These are phyloP conservation scores for Stegostoma tigrinum DNA, from an alignment of 2,113 vertebrate genomes.

Conservation along the genomic window DNA sequence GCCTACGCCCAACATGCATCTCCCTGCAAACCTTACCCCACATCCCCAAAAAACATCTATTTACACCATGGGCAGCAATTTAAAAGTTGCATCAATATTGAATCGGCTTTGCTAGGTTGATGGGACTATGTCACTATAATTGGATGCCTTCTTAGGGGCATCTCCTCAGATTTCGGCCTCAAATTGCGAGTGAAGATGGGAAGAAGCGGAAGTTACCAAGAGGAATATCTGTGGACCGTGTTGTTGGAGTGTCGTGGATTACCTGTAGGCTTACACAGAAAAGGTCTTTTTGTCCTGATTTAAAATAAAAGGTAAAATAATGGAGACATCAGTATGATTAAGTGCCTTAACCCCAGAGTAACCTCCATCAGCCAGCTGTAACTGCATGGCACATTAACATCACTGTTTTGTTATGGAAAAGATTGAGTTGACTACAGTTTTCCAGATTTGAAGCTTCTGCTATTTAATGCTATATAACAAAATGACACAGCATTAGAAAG, in stretches of 20 bases:
- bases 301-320: not conserved
- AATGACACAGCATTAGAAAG: not conserved
- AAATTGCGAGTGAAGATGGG: not conserved
- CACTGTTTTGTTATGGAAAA: not conserved
- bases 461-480: not conserved
- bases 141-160: not conserved
- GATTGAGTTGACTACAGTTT: not conserved
- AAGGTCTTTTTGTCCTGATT: not conserved
- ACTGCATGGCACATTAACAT: not conserved
- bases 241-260: not conserved
- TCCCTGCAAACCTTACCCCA: not conserved
- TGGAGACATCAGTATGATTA: not conserved
- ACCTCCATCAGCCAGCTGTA: constrained; percentile 8
- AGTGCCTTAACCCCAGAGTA: constrained; percentile 6
- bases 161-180: not conserved
- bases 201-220: not conserved
- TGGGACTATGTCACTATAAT: no score
- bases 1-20: not conserved
- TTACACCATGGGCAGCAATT: not conserved
- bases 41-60: not conserved
- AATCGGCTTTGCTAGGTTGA: not conserved
- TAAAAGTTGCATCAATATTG: not conserved
- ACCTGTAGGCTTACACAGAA: not conserved
- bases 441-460: not conserved
- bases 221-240: not conserved